phyloP scores from a whole-genome alignment of 2,113 vertebrate species.

The Actenoides hombroni region DNA sequence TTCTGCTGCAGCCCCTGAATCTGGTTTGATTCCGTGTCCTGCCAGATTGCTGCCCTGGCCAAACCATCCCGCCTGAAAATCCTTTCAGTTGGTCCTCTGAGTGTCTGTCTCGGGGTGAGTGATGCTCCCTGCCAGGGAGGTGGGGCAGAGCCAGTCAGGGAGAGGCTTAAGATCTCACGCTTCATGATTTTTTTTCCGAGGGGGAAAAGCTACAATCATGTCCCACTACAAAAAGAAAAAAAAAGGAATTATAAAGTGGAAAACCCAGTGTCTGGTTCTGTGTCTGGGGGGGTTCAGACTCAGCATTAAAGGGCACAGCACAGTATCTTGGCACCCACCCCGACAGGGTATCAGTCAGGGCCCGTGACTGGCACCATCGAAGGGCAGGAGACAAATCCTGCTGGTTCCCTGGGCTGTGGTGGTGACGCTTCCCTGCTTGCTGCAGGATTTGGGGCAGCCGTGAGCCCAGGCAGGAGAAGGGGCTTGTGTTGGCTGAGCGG shows the following conservation, averaged over 20 bases:
- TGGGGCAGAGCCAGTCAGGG: too few species aligned
- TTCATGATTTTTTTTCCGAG: not conserved
- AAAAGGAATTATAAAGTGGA: accelerated
- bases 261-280: not conserved
- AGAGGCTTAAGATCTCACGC: not conserved
- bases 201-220: not conserved
- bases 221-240: not conserved
- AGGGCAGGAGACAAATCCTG: not conserved
- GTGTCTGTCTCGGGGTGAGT: not conserved
- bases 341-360: accelerated
- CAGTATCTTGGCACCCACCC: not conserved
- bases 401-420: not conserved
- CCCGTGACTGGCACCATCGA: accelerated
- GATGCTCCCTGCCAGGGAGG: not conserved
- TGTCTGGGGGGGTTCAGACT: not conserved
- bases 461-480: accelerated
- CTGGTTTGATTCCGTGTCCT: not conserved
- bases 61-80: not conserved
- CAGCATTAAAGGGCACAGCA: not conserved
- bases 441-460: not conserved
- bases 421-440: not conserved
- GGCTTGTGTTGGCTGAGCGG: accelerated
- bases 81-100: not conserved
- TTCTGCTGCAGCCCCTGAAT: not conserved
- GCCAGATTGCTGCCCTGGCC: not conserved